A percentile compares a stretch with the other conserved stretches of the same genome.
phyloP scores from a whole-genome alignment of 2,113 vertebrate species.

The Mastomys natalensis region DNA sequence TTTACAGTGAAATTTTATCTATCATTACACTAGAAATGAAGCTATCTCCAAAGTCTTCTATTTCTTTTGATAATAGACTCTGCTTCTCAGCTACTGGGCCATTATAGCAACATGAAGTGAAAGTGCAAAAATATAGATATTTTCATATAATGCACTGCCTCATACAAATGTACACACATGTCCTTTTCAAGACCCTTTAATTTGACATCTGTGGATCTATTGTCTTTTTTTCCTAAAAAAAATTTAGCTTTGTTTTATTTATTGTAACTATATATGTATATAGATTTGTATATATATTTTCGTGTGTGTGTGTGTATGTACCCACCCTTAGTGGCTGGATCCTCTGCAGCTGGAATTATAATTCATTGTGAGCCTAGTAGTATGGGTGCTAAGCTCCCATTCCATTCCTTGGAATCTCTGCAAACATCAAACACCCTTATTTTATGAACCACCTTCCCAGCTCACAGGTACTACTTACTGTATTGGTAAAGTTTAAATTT shows the following conservation, averaged over 20 bases:
- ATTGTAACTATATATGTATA: background rate
- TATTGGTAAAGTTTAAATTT: background rate
- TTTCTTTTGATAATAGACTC: background rate
- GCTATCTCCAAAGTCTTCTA: background rate
- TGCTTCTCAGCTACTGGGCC: background rate
- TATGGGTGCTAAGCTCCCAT: background rate
- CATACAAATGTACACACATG: background rate
- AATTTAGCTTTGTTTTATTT: background rate
- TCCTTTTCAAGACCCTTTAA: rapidly evolving
- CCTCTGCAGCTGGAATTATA: background rate
- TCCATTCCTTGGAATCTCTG: background rate
- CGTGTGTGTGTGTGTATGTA: background rate
- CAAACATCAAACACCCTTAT: background rate
- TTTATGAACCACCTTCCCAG: background rate
- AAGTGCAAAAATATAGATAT: background rate
- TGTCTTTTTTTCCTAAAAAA: background rate
- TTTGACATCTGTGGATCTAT: background rate
- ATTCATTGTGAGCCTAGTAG: background rate
- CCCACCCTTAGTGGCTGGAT: background rate
- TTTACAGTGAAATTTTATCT: background rate
- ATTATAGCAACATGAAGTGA: background rate
- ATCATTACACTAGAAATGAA: background rate
- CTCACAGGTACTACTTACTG: background rate
- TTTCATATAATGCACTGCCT: too few relatives aligned
- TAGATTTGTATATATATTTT: background rate